Conservation (phyloP, 2,113 vertebrate genomes). For the Polypterus bichir region DNA sequence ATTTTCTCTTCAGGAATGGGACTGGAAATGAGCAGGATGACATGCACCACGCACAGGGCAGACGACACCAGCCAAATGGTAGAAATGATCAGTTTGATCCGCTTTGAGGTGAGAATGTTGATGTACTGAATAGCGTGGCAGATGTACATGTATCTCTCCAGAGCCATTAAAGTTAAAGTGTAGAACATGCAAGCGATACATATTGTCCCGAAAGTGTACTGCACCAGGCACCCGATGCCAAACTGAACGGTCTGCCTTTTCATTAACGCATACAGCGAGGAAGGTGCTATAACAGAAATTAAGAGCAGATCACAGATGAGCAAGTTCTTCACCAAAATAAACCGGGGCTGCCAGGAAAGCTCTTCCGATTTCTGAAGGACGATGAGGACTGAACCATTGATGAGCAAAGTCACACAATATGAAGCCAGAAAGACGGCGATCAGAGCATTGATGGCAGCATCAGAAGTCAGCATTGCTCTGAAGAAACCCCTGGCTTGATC, state of each 20-base stretch:
- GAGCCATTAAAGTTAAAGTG: conserved; percentile 39
- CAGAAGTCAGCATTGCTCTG: conserved; percentile 16
- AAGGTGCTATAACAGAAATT: conserved; percentile 23
- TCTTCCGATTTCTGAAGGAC: conserved; percentile 24
- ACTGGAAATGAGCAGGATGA: conserved; percentile 19
- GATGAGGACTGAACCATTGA: conserved; percentile 24
- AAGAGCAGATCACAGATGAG: conserved; percentile 35
- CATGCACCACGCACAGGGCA: neutral
- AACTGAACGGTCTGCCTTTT: conserved; percentile 22
- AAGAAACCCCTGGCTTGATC: conserved; percentile 22
- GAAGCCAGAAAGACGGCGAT: conserved; percentile 18
- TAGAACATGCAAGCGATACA: conserved; percentile 29
- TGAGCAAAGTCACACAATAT: conserved; percentile 21
- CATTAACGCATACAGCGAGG: conserved; percentile 26
- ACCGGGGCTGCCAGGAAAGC: conserved; percentile 34
- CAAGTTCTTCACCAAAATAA: conserved; percentile 29
- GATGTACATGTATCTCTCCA: conserved; percentile 42
- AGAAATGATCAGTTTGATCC: conserved; percentile 20
- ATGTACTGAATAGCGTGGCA: conserved; percentile 36
- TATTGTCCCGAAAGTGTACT: conserved; percentile 27
- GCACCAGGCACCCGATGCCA: conserved; percentile 28
- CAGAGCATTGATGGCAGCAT: conserved; percentile 9
- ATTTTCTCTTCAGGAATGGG: neutral
- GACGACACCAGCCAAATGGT: conserved; percentile 28
- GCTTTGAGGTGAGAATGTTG: conserved; percentile 23